phyloP scores from a whole-genome alignment of 2,113 vertebrate genomes.

The Rhinoptilus africanus region DNA sequence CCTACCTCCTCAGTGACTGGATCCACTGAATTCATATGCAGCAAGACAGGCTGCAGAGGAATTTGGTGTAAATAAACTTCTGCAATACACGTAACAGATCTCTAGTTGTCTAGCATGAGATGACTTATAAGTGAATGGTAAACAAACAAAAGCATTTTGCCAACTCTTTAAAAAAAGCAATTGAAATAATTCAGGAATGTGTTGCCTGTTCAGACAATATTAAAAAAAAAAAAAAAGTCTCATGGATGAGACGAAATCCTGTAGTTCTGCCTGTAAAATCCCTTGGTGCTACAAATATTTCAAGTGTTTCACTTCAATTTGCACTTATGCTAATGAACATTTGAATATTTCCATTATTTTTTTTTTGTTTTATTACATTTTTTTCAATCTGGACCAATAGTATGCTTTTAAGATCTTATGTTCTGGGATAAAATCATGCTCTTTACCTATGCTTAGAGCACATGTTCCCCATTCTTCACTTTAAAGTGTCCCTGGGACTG shows the following conservation, averaged over 20 bases:
- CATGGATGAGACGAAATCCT: neutral
- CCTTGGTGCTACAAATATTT: neutral
- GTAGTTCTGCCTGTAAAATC: neutral
- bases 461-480: neutral
- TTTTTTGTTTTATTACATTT: neutral
- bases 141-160: neutral
- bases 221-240: neutral
- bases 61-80: neutral
- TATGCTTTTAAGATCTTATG: neutral
- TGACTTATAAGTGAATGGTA: neutral
- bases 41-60: neutral
- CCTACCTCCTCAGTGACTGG: neutral
- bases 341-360: neutral
- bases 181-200: neutral
- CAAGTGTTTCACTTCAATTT: neutral
- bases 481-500: neutral
- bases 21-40: rapidly evolving
- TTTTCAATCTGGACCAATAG: neutral
- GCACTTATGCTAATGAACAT: neutral
- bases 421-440: neutral
- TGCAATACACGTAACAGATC: neutral
- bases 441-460: neutral
- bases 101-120: neutral
- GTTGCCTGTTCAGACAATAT: neutral
- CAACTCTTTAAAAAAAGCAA: neutral